Conservation (phyloP, 2,113 vertebrate genomes). For the Poeciliopsis occidentalis region DNA sequence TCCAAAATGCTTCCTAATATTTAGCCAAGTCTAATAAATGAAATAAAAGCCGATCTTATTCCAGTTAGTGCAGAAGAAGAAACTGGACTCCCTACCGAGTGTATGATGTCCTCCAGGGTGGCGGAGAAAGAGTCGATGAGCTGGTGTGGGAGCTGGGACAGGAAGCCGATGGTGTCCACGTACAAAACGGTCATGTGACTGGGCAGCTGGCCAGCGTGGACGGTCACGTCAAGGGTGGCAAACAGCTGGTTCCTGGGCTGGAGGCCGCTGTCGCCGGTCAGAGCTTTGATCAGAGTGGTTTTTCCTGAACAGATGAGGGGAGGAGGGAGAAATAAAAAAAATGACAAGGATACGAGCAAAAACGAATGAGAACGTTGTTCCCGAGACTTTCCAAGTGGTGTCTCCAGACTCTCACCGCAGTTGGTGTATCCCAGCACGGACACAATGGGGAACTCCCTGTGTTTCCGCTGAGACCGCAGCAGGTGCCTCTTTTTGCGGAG, state of each 20-base stretch:
- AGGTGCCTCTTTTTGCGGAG: constrained; percentile 83
- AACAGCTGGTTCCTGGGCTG: constrained; percentile 90
- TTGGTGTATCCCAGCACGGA: constrained; percentile 95
- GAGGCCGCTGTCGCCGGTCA: constrained; percentile 84
- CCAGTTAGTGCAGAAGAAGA: fast-evolving
- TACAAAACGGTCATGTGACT: constrained; percentile 85
- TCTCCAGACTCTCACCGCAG: constrained; percentile 83
- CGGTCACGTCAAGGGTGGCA: constrained; percentile 91
- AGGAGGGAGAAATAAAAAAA: not conserved
- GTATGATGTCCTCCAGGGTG: constrained; percentile 89
- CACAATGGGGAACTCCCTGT: constrained; percentile 83
- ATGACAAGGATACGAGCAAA: not conserved
- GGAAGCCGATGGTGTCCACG: constrained; percentile 94
- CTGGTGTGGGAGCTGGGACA: constrained; percentile 91
- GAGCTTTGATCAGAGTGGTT: constrained; percentile 91
- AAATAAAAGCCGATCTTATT: not conserved
- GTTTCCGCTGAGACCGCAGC: constrained; percentile 82
- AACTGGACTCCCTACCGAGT: constrained; percentile 78
- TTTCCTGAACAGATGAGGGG: constrained; percentile 81
- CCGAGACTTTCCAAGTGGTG: not conserved
- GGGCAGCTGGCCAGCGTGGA: constrained; percentile 87
- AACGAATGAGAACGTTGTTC: not conserved
- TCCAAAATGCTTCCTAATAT: too few species aligned
- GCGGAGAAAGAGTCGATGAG: constrained; percentile 93
- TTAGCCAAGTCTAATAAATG: too few species aligned